Evolutionary conservation across 2,113 vertebrate genomes (phyloP), one percentile per base, ranked within the genome.

Genomic region (Coreoperca whiteheadi): DNA sequence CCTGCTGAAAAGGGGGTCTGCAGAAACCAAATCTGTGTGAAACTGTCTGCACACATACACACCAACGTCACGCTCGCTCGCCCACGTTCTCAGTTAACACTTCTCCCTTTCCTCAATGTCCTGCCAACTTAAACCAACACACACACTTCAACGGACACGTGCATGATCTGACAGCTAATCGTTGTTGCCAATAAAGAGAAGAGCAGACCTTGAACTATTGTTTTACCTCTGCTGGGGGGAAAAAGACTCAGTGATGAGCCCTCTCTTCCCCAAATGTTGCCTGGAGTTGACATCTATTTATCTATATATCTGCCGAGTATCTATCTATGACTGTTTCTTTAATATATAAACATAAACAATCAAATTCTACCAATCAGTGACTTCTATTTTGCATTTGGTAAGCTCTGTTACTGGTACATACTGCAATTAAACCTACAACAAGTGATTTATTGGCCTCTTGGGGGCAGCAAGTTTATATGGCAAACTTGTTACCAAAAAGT

Each of bases 61-160:
- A 77, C 46, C 67, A 48, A 79, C 74, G 64, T 70, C 84, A 64
- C 1, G 14, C 69, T 74, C 68, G 69, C 81, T 69, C 77, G n/a
- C 85, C 82, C 80, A 91, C 79, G 25, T 48, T 87, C 80, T 82
- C 81, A 71, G 86, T 79, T 88, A 90, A 89, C 84, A 94, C 81
- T 84, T 90, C 83, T 88, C 66, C 63, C 70, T 88, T 87, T 84
- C 54, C 70, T 73, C 73, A 72, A 50, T 84, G 81, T 89, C 83
- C 88, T 92, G 90, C 93, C 93, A 93, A 89, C 57, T 81, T 71
- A 54, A 83, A 67, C 65, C 69, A 72, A 57, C 73, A 65, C 53
- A 69, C 61, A 65, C 57, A 64, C 32, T 81, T 66, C 54, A 72
- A 76, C 68, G 70, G 43, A 82, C 65, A 64, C 83, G 79, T 32